Conservation (phyloP, 2,888 invertebrate genomes). For the Chymomyza caudatula region DNA sequence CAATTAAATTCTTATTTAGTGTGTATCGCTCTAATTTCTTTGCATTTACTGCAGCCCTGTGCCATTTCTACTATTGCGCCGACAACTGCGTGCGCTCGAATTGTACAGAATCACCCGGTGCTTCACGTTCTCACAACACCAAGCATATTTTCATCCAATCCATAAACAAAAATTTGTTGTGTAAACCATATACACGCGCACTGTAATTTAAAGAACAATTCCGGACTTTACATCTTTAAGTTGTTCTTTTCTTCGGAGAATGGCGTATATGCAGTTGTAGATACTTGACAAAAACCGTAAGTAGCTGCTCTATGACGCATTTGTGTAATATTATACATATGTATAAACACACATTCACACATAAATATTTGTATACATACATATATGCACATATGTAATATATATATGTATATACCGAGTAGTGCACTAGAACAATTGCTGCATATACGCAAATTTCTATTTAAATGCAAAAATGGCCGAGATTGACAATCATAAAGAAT, state of each 20-base stretch:
- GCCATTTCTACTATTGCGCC: not conserved
- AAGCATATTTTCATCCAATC: conserved; percentile 24
- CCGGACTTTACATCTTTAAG: not conserved
- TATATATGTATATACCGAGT: not conserved
- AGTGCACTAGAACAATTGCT: not conserved
- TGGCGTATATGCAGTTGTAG: conserved; percentile 31
- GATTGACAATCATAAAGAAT: conserved; percentile 13
- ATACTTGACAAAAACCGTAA: conserved; percentile 24
- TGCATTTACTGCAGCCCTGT: not conserved
- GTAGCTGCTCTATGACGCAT: conserved; percentile 42
- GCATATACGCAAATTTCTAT: conserved; percentile 21
- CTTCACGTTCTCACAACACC: conserved; percentile 1
- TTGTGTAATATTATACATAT: conserved; percentile 18
- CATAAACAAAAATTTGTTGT: conserved; percentile 57
- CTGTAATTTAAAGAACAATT: not conserved
- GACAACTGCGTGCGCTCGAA: not conserved
- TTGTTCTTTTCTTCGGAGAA: conserved; percentile 15
- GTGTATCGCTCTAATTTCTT: not conserved
- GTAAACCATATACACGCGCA: conserved; percentile 38
- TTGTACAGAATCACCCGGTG: not conserved
- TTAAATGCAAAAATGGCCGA: not conserved
- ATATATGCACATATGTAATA: conserved; percentile 4
- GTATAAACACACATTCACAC: not conserved
- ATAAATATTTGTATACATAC: conserved; percentile 13
- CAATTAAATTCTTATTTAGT: not conserved